Conservation (phyloP, 2,888 invertebrate species). For the Autographa gamma region DNA sequence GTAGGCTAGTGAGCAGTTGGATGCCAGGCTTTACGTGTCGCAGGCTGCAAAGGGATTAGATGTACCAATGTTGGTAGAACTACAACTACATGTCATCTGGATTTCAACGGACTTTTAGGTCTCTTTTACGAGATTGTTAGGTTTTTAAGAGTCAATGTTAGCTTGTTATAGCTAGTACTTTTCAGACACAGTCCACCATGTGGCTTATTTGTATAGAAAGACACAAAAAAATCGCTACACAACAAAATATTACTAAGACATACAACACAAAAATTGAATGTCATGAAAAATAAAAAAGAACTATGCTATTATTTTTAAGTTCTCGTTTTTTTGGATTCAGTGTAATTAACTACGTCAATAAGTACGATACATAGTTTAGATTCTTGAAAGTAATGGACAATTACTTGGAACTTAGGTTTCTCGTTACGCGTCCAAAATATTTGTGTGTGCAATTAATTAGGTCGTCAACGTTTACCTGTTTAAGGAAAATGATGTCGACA, state of each 20-base stretch:
- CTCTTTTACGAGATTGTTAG: neutral
- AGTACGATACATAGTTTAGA: no score
- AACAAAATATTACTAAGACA: no score
- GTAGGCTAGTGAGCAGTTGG: neutral
- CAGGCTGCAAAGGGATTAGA: slow-evolving; percentile 25
- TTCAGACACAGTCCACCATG: no score
- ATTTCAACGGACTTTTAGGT: neutral
- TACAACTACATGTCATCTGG: neutral
- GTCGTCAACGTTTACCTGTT: slow-evolving; percentile 3
- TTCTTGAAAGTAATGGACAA: neutral
- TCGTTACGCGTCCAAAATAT: neutral
- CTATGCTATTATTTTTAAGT: no score
- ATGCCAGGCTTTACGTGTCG: neutral
- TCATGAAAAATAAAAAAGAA: no score
- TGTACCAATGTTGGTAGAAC: slow-evolving; percentile 4
- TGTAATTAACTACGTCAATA: no score
- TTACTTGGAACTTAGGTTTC: neutral
- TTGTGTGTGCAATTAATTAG: neutral
- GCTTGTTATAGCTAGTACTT: no score
- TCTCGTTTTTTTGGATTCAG: no score
- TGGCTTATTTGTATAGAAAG: no score
- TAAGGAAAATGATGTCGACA: neutral
- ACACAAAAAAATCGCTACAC: no score
- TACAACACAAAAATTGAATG: no score
- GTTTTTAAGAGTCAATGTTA: neutral